phyloP scores from a whole-genome alignment of 2,797 vertebrate species.

The Urosaurus nigricauda region DNA sequence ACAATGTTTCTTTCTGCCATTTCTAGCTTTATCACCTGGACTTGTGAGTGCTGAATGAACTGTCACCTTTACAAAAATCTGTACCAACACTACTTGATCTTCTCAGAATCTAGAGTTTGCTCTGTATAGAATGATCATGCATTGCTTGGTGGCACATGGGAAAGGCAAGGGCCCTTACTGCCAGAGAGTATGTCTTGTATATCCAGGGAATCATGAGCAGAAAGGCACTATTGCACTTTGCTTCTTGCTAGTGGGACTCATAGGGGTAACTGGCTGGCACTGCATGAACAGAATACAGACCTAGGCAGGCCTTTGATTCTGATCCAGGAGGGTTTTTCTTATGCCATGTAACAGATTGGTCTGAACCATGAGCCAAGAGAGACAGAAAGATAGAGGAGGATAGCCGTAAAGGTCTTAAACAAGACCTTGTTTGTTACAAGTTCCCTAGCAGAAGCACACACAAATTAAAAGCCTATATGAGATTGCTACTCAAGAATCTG shows the following conservation, averaged over 20 bases:
- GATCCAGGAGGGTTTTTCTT: constrained; percentile 2
- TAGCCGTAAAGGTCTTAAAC: constrained; percentile 63
- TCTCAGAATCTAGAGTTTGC: constrained; percentile 36
- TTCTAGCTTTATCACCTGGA: neutral
- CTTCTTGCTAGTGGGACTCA: neutral
- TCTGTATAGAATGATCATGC: constrained; percentile 45
- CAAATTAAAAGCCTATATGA: constrained; percentile 61
- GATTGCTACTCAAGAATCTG: constrained; percentile 76
- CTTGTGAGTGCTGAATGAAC: constrained; percentile 22
- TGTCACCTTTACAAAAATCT: constrained; percentile 23
- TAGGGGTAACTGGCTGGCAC: neutral
- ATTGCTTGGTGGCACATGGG: constrained; percentile 58
- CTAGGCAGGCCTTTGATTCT: neutral
- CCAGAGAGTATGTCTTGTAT: neutral
- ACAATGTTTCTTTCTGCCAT: constrained; percentile 7
- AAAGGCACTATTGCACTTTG: neutral
- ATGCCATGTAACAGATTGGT: constrained; percentile 20
- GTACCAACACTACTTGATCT: constrained; percentile 26
- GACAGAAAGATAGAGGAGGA: neutral
- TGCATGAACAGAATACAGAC: neutral
- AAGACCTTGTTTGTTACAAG: constrained; percentile 75
- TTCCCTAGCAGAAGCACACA: constrained; percentile 54
- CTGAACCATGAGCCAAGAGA: constrained; percentile 70
- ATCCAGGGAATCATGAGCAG: neutral
- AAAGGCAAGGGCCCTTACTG: constrained; percentile 55